Evolutionary conservation across 1,140 invertebrate genomes (phyloP).

Genomic region (Ceratoteleas bidentatus): DNA sequence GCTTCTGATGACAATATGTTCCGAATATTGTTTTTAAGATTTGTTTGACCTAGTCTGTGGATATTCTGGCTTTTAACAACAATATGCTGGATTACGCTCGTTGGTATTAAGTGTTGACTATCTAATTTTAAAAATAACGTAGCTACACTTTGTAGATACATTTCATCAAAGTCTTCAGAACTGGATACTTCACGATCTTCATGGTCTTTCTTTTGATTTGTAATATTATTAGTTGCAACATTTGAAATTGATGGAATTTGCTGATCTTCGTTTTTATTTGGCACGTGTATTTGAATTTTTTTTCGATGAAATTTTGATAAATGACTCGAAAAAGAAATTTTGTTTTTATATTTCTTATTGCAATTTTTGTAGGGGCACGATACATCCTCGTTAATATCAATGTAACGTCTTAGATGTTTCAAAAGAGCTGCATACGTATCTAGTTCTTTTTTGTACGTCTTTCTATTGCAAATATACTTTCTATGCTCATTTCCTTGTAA

Average conservation of each 20-base stretch:
- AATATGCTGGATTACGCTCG: slow-evolving; percentile 7
- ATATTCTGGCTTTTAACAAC: slow-evolving; percentile 5
- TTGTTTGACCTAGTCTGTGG: slow-evolving; percentile 1
- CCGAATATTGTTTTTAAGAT: slow-evolving; percentile 5
- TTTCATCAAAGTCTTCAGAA: slow-evolving; percentile 10
- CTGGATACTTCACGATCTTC: background rate
- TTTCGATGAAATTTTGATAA: background rate
- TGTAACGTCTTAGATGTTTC: slow-evolving; percentile 3
- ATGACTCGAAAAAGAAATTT: slow-evolving; percentile 14
- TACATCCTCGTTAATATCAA: slow-evolving; percentile 14
- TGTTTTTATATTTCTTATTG: slow-evolving; percentile 5
- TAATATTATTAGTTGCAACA: background rate
- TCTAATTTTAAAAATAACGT: slow-evolving; percentile 19
- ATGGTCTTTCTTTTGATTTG: background rate
- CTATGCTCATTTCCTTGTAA: background rate
- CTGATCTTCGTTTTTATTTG: background rate
- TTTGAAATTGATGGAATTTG: slow-evolving; percentile 1
- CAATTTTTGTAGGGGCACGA: slow-evolving; percentile 10
- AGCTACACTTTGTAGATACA: slow-evolving; percentile 12
- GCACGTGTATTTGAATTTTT: background rate
- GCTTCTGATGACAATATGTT: slow-evolving; percentile 6
- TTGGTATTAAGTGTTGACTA: slow-evolving; percentile 5
- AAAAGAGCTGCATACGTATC: slow-evolving; percentile 3
- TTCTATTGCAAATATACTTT: slow-evolving; percentile 14
- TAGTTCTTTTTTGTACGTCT: slow-evolving; percentile 7